Evolutionary conservation across 2,888 invertebrate genomes (phyloP).

Genomic region (Drosophila niveifrons): DNA sequence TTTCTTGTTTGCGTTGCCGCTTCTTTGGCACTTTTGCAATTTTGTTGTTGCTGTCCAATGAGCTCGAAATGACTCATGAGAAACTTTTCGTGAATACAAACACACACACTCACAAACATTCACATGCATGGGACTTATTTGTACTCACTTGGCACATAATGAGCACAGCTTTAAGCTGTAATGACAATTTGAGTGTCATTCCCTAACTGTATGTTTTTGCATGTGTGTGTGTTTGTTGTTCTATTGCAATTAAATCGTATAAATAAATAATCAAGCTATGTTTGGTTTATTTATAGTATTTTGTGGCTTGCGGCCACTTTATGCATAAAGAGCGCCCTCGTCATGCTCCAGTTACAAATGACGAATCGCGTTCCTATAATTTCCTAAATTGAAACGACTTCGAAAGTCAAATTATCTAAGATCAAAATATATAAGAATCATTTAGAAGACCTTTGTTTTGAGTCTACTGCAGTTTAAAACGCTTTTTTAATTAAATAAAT

Average conservation of each 20-base stretch:
- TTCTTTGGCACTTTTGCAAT: conserved; percentile 50
- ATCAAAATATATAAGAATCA: too few species aligned
- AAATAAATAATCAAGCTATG: conserved; percentile 31
- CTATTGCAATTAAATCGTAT: conserved; percentile 20
- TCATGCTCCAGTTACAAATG: conserved; percentile 40
- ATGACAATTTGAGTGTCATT: conserved; percentile 3
- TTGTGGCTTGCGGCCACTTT: conserved; percentile 16
- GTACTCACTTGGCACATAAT: conserved; percentile 37
- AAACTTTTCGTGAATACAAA: conserved; percentile 28
- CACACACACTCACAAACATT: conserved; percentile 14
- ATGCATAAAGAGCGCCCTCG: conserved; percentile 10
- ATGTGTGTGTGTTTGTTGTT: conserved; percentile 7
- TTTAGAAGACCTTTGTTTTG: neutral
- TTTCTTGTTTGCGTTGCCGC: conserved; percentile 44
- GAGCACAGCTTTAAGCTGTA: conserved; percentile 30
- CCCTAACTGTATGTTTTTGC: neutral
- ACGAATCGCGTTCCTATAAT: neutral
- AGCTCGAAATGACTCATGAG: conserved; percentile 62
- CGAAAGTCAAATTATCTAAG: neutral
- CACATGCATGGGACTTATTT: conserved; percentile 9
- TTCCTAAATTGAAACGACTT: neutral
- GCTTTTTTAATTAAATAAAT: conserved; percentile 19
- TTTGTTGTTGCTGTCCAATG: conserved; percentile 37
- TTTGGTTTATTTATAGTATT: conserved; percentile 13
- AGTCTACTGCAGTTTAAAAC: neutral